Evolutionary conservation across 2,797 vertebrate genomes (phyloP).

Genomic region (Cossypha caffra): DNA sequence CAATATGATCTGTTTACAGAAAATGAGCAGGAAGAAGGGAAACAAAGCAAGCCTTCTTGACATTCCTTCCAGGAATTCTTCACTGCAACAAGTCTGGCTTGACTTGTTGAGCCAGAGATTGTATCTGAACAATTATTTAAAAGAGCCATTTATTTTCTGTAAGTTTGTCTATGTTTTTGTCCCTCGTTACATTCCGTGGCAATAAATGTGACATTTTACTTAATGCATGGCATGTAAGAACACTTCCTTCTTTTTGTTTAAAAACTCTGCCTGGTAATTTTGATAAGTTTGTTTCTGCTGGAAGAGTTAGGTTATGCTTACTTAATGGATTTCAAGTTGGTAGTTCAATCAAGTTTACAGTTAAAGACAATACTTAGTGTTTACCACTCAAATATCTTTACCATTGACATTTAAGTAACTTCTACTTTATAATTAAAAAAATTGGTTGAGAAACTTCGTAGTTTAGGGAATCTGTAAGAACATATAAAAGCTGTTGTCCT

Average conservation of each 20-base stretch:
- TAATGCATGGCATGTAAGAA: not conserved
- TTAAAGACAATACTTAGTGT: not conserved
- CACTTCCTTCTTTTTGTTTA: not conserved
- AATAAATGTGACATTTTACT: not conserved
- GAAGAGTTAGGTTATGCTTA: not conserved
- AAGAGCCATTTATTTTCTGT: not conserved
- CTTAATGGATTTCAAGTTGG: not conserved
- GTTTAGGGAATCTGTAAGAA: not conserved
- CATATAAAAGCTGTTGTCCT: not conserved
- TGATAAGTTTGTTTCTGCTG: not conserved
- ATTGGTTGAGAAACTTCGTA: not conserved
- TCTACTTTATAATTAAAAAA: not conserved
- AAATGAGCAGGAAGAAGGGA: not conserved
- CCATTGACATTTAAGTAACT: not conserved
- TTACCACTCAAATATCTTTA: not conserved
- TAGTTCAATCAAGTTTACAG: not conserved
- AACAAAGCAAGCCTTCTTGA: not conserved
- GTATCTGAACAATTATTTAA: not conserved
- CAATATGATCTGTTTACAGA: not conserved
- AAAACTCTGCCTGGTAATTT: not conserved
- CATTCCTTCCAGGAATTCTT: not conserved
- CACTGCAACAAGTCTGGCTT: not conserved
- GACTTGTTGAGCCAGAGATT: not conserved
- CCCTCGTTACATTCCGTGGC: not conserved
- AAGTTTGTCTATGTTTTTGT: not conserved